These are phyloP conservation scores for Gastrophysa polygoni DNA, from an alignment of 2,888 invertebrate genomes.

Conservation along the genomic window DNA sequence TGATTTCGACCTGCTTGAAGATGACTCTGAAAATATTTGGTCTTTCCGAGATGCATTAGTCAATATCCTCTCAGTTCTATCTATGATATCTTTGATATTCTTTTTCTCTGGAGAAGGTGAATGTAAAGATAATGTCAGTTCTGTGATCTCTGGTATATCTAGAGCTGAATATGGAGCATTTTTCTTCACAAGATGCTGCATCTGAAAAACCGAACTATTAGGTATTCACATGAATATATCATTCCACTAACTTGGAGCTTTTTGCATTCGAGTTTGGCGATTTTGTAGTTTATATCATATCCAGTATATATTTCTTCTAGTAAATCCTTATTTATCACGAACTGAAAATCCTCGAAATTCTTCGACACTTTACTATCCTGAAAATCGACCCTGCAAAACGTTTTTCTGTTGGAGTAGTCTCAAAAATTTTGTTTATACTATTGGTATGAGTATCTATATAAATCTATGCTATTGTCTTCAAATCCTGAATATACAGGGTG, in stretches of 20 bases:
- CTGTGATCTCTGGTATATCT: conserved; percentile 60
- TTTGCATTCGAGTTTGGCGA: conserved; percentile 57
- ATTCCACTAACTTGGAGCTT: conserved; percentile 49
- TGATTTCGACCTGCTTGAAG: conserved; percentile 48
- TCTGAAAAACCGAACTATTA: conserved; percentile 51
- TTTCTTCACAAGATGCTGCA: conserved; percentile 61
- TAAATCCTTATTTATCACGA: conserved; percentile 43
- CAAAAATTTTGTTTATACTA: too few species aligned
- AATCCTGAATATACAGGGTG: too few species aligned
- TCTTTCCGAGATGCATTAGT: conserved; percentile 47
- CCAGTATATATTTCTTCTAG: conserved; percentile 59
- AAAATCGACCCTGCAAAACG: neutral
- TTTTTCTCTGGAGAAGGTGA: conserved; percentile 52
- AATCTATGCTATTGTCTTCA: too few species aligned
- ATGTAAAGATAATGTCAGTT: conserved; percentile 54
- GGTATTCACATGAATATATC: neutral
- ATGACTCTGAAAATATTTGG: conserved; percentile 50
- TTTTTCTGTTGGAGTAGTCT: too few species aligned
- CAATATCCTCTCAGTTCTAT: conserved; percentile 47
- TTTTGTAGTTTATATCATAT: conserved; percentile 62
- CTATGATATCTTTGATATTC: conserved; percentile 41
- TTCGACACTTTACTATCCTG: neutral
- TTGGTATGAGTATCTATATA: too few species aligned
- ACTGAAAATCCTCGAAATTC: conserved; percentile 24
- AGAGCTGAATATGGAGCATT: conserved; percentile 67